A percentile compares a stretch with the other conserved stretches of the same genome.
Conservation (phyloP, 2,797 vertebrate species). For the Lepus oiostolus region DNA sequence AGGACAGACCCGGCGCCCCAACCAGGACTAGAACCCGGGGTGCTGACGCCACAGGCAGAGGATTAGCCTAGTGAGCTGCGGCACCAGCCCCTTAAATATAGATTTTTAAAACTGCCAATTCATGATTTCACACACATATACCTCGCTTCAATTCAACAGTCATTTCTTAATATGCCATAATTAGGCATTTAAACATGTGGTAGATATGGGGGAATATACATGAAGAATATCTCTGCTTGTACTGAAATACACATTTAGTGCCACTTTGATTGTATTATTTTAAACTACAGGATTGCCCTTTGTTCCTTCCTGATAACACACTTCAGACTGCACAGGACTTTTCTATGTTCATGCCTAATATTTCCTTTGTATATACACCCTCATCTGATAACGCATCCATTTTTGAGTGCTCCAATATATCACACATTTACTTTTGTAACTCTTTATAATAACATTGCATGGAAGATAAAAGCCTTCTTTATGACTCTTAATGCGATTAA, state of each 20-base stretch:
- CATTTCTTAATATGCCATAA: neutral
- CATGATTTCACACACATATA: neutral
- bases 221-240: neutral
- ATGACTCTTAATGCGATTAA: neutral
- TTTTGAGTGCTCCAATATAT: neutral
- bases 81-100: too few species aligned
- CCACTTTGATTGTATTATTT: conserved; percentile 25
- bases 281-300: neutral
- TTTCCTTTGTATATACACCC: neutral
- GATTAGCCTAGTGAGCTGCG: too few species aligned
- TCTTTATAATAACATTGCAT: neutral
- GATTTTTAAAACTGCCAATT: neutral
- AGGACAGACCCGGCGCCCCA: too few species aligned
- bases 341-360: neutral
- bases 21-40: too few species aligned
- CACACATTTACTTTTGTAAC: neutral
- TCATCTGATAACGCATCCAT: neutral
- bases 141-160: neutral
- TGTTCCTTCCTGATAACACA: neutral
- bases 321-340: neutral
- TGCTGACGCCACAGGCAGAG: too few species aligned
- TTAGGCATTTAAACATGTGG: neutral
- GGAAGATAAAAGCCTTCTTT: neutral
- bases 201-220: neutral
- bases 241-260: neutral